A percentile compares a stretch with the other conserved stretches of the same genome.
Evolutionary conservation across 2,888 invertebrate genomes (phyloP).

Genomic region (Hypselothyrea guttata): DNA sequence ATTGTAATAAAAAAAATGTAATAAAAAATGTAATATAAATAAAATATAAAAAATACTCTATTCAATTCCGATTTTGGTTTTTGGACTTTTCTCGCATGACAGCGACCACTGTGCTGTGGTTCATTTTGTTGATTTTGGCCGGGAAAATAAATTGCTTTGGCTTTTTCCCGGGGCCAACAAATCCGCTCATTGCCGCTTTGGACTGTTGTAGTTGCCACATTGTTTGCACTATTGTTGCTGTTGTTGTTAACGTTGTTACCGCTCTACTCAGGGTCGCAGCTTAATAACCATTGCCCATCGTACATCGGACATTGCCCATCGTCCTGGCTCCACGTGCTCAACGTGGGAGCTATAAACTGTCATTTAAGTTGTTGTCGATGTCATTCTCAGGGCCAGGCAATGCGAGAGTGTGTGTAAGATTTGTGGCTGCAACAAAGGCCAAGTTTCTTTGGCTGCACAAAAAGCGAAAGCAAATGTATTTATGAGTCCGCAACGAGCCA

Average conservation of each 20-base stretch:
- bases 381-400: slow-evolving; percentile 57
- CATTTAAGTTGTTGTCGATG: slow-evolving; percentile 77
- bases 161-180: slow-evolving; percentile 59
- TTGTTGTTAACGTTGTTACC: slow-evolving; percentile 22
- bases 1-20: too few relatives aligned
- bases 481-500: slow-evolving; percentile 51
- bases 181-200: slow-evolving; percentile 72
- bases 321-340: slow-evolving; percentile 53
- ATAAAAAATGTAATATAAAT: too few relatives aligned
- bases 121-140: slow-evolving; percentile 61
- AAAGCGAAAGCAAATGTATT: slow-evolving; percentile 74
- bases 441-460: slow-evolving; percentile 50
- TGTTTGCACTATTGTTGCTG: slow-evolving; percentile 45
- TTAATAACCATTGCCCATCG: slow-evolving; percentile 68
- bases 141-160: slow-evolving; percentile 68
- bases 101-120: too few relatives aligned
- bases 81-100: too few relatives aligned
- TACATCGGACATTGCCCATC: not conserved
- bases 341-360: slow-evolving; percentile 75
- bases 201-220: slow-evolving; percentile 34
- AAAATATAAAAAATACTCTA: too few relatives aligned
- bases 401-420: slow-evolving; percentile 51
- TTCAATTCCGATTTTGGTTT: too few relatives aligned
- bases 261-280: slow-evolving; percentile 37
- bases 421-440: slow-evolving; percentile 65